These are phyloP conservation scores for Aramus guarauna DNA, from an alignment of 2,113 vertebrate species.

Conservation along the genomic window DNA sequence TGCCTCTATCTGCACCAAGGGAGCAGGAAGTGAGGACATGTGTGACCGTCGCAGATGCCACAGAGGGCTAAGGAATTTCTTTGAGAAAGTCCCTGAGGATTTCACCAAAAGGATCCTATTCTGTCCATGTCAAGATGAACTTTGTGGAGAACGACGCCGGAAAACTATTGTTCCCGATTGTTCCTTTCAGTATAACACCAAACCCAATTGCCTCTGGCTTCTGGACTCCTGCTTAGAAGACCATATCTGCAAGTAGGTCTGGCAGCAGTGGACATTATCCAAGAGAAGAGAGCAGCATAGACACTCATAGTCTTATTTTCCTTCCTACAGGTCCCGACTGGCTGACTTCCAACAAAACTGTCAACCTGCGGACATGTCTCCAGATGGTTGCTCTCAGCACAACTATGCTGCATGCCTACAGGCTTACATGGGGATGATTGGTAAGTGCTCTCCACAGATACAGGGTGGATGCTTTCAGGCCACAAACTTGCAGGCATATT, in stretches of 20 bases:
- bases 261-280: neutral
- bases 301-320: conserved; percentile 42
- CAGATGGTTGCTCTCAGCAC: conserved; percentile 69
- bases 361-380: conserved; percentile 60
- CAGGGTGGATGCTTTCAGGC: neutral
- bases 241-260: conserved; percentile 88
- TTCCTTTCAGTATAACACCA: conserved; percentile 79
- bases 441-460: conserved; percentile 59
- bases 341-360: conserved; percentile 81
- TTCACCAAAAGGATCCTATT: conserved; percentile 91
- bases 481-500: neutral
- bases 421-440: conserved; percentile 82
- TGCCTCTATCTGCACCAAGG: conserved; percentile 84
- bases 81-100: conserved; percentile 85
- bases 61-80: conserved; percentile 87
- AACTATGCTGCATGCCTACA: conserved; percentile 72
- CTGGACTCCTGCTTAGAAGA: conserved; percentile 83
- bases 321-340: conserved; percentile 76
- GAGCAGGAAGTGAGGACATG: conserved; percentile 67
- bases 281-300: neutral
- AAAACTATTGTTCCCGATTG: conserved; percentile 94
- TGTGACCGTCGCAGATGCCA: conserved; percentile 88
- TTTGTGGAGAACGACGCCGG: conserved; percentile 88
- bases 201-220: conserved; percentile 88
- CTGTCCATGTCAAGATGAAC: conserved; percentile 87